Percentiles rank a stretch among this genome's conserved stretches.
Evolutionary conservation across 2,888 invertebrate genomes (phyloP).

Genomic region (Drosophila nr. medialis): DNA sequence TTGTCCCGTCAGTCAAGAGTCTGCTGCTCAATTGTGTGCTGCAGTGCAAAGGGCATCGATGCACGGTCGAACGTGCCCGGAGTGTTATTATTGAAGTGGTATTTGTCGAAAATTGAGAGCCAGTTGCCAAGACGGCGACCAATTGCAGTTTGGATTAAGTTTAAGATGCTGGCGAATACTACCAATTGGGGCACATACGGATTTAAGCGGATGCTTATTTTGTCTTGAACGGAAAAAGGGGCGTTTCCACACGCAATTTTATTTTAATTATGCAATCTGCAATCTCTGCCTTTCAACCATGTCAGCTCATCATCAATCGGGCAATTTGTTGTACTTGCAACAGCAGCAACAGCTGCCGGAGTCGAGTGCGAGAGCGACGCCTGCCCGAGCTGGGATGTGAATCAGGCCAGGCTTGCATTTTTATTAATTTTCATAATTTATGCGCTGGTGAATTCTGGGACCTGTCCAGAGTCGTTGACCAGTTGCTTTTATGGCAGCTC

Average conservation of each 20-base stretch:
- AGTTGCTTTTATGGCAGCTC: constrained; percentile 67
- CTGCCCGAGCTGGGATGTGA: constrained; percentile 6
- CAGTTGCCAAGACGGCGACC: constrained; percentile 36
- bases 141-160: constrained; percentile 7
- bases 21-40: constrained; percentile 22
- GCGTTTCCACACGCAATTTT: constrained; percentile 54
- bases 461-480: constrained; percentile 38
- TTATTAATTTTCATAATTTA: constrained; percentile 81
- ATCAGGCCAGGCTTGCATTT: constrained; percentile 58
- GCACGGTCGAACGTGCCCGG: background rate
- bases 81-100: constrained; percentile 43
- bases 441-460: constrained; percentile 48
- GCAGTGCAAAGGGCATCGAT: constrained; percentile 31
- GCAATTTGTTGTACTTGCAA: constrained; percentile 49
- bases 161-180: constrained; percentile 4
- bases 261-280: constrained; percentile 69
- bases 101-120: constrained; percentile 41
- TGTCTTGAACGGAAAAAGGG: constrained; percentile 23
- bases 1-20: constrained; percentile 24
- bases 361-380: background rate
- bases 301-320: constrained; percentile 69
- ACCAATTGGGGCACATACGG: constrained; percentile 27
- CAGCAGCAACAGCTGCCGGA: background rate
- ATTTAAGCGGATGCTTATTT: constrained; percentile 32
- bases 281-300: constrained; percentile 46